These are phyloP conservation scores for Coracias cyanogaster DNA, from an alignment of 2,797 vertebrate species.

Conservation along the genomic window DNA sequence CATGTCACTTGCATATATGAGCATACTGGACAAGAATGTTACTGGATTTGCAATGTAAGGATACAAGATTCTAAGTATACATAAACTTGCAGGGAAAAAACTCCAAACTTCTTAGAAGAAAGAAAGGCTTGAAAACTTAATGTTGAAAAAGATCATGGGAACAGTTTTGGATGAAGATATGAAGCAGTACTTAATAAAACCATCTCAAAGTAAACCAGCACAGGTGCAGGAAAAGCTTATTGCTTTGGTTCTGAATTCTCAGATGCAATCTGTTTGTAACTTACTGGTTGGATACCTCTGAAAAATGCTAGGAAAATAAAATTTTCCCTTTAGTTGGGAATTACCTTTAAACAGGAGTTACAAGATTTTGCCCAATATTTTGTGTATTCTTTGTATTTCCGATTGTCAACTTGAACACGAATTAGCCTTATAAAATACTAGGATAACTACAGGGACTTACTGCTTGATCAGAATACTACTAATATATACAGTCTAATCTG, in stretches of 20 bases:
- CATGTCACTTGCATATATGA: neutral
- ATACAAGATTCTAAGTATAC: neutral
- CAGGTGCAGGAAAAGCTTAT: neutral
- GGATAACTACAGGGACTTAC: neutral
- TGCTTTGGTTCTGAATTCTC: neutral
- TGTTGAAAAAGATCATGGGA: neutral
- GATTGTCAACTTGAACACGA: neutral
- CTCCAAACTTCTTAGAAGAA: neutral
- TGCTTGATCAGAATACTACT: neutral
- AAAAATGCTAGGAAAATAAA: neutral
- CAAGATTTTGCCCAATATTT: neutral
- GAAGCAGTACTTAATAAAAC: neutral
- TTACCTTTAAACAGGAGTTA: neutral
- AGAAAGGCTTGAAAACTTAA: neutral
- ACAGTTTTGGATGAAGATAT: neutral
- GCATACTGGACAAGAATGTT: accelerated
- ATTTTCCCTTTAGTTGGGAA: neutral
- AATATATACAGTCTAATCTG: neutral
- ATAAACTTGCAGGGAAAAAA: neutral
- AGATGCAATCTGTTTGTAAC: neutral
- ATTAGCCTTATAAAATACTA: neutral
- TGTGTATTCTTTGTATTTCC: neutral
- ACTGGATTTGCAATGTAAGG: neutral
- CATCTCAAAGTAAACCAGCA: neutral
- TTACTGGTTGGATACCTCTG: neutral